A percentile compares a stretch with the other conserved stretches of the same genome.
These are phyloP conservation scores for Pithys albifrons DNA, from an alignment of 2,113 vertebrate genomes.

Conservation along the genomic window DNA sequence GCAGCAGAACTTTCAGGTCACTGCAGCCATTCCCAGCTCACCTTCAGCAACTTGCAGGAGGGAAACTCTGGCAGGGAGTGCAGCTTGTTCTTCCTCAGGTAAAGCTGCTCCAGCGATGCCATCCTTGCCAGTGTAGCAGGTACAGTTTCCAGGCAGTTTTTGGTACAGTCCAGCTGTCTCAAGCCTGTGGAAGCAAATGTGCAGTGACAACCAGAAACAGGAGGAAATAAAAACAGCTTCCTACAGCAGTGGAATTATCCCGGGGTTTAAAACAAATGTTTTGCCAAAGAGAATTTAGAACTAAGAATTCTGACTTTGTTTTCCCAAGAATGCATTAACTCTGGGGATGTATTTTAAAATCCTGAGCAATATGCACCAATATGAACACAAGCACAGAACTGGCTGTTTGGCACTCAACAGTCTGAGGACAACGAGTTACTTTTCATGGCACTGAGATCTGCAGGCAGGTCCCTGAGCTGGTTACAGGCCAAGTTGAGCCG, in stretches of 20 bases:
- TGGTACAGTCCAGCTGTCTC: constrained; percentile 89
- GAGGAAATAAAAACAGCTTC: neutral
- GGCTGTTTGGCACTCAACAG: neutral
- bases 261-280: neutral
- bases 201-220: neutral
- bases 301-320: neutral
- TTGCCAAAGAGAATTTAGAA: neutral
- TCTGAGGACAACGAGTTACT: constrained; percentile 73
- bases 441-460: constrained; percentile 83
- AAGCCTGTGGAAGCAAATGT: constrained; percentile 73
- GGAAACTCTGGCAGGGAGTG: constrained; percentile 80
- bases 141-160: constrained; percentile 86
- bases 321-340: neutral
- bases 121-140: constrained; percentile 83
- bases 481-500: constrained; percentile 86
- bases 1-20: too few species aligned
- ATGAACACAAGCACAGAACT: neutral
- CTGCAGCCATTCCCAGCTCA: constrained; percentile 30
- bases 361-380: neutral
- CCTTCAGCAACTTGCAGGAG: constrained; percentile 84
- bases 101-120: constrained; percentile 88
- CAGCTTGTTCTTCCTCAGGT: constrained; percentile 91
- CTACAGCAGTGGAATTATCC: neutral
- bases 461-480: constrained; percentile 83
- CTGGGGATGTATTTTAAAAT: neutral